Percentiles rank a stretch among this genome's conserved stretches.
phyloP scores from a whole-genome alignment of 2,888 invertebrate genomes.

The Tridacna crocea region DNA sequence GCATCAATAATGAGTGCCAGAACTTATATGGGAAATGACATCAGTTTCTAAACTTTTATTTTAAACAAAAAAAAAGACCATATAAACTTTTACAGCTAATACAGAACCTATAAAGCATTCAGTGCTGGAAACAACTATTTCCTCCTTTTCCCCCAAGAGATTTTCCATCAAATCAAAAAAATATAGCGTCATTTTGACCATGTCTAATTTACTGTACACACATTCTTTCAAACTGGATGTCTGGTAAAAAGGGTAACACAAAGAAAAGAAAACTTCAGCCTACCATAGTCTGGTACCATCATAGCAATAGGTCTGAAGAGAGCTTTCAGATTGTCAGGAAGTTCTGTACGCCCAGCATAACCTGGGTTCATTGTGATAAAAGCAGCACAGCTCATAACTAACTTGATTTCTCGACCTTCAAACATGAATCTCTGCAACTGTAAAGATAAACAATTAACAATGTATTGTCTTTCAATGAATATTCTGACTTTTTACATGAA shows the following conservation, averaged over 20 bases:
- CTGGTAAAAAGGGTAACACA: too few species aligned
- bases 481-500: too few species aligned
- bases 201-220: neutral
- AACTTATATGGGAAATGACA: too few species aligned
- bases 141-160: neutral
- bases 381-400: constrained; percentile 92
- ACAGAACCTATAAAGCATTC: too few species aligned
- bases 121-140: neutral
- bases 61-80: too few species aligned
- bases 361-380: constrained; percentile 97
- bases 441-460: neutral
- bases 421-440: constrained; percentile 90
- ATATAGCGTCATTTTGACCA: neutral
- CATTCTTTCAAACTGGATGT: neutral
- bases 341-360: constrained; percentile 94
- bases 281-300: constrained; percentile 97
- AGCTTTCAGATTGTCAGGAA: constrained; percentile 95
- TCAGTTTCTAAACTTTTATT: too few species aligned
- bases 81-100: too few species aligned
- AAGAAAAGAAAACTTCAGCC: constrained; percentile 60
- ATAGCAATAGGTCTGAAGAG: constrained; percentile 94
- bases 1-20: too few species aligned
- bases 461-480: too few species aligned
- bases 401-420: constrained; percentile 94
- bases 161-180: neutral